Base-by-base conservation (phyloP, 1,140 invertebrate species). In the Platyura marginata region DNA sequence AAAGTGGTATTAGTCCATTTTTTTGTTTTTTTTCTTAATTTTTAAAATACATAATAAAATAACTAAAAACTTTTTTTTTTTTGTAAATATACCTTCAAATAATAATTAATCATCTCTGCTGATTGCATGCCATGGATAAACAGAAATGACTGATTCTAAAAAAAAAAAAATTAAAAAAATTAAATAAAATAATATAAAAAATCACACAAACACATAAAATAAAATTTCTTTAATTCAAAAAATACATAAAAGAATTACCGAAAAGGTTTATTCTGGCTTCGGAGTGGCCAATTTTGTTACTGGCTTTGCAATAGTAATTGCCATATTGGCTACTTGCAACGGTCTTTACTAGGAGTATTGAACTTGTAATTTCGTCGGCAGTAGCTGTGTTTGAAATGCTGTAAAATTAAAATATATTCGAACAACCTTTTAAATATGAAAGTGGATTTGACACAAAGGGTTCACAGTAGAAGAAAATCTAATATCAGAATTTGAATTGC, bases 281-380 rank as follows among this genome's bases (percentile, higher is more conserved):
- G 34, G 64, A 62, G 19, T 65, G 65, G 18, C 83, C 84, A 6
- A 87, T 57, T 57, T 83, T 84, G 49, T 88, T 88, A 16, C 69
- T 69, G 15, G 83, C 83, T 45, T 70, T 74, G 54, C 84, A 88
- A 1, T 69, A 63, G 50, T 84, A 88, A 39, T 74, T 63, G 2
- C 83, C 82, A 50, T 77, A 86, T 50, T 87, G 81, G 34, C 70
- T 62, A 48, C 82, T 84, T 51, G 84, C 77, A 44, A 86, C 77
- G 6, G 78, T 82, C 19, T 78, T 77, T 0, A 86, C 71, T 42
- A 80, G 67, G 39, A 88, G 57, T 1, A 80, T 83, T 2, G 80
- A 81, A 41, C 82, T 80, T 0, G 80, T 84, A 42, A 77, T 81
- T 52, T 85, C 80, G 52, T 83, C 79, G 11, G 74, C 74, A 9